These are phyloP conservation scores for Montipora efflorescens DNA, from an alignment of 64 coral and sea anemone species.

Conservation along the genomic window DNA sequence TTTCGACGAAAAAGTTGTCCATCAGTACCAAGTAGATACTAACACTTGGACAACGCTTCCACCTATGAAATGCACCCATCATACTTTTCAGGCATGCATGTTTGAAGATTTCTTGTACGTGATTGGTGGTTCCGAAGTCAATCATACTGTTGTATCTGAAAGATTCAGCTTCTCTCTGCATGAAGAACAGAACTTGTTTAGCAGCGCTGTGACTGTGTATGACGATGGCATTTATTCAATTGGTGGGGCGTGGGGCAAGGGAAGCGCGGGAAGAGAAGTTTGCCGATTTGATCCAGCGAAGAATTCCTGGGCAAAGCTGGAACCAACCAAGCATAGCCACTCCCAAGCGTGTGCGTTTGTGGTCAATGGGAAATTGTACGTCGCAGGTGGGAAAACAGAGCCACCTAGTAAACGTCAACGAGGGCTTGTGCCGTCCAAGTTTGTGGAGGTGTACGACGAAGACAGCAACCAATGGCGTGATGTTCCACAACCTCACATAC, in stretches of 20 bases:
- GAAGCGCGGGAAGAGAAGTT: slow-evolving; percentile 9
- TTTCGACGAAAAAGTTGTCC: slow-evolving; percentile 40
- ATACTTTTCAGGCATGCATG: slow-evolving; percentile 16
- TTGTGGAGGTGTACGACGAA: slow-evolving; percentile 33
- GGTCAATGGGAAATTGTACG: slow-evolving; percentile 6
- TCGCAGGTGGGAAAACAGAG: slow-evolving; percentile 30
- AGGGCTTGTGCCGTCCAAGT: slow-evolving; percentile 32
- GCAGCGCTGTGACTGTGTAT: background rate
- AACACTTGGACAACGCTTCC: slow-evolving; percentile 10
- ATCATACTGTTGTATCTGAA: slow-evolving; percentile 32
- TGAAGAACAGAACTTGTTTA: slow-evolving; percentile 3
- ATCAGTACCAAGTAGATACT: slow-evolving; percentile 35
- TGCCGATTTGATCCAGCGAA: slow-evolving; percentile 31
- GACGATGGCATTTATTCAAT: slow-evolving; percentile 25
- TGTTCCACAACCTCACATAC: slow-evolving; percentile 37
- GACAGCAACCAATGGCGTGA: slow-evolving; percentile 13
- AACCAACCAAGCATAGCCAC: slow-evolving; percentile 16
- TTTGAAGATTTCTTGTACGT: slow-evolving; percentile 44
- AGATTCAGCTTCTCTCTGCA: slow-evolving; percentile 41
- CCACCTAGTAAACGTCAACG: slow-evolving; percentile 33
- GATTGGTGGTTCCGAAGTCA: slow-evolving; percentile 15
- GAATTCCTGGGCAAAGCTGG: slow-evolving; percentile 25
- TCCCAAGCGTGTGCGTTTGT: slow-evolving; percentile 22
- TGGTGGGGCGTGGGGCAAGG: slow-evolving; percentile 25
- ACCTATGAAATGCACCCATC: slow-evolving; percentile 12